These are phyloP conservation scores for Leptocoma aspasia DNA, from an alignment of 2,113 vertebrate genomes.

Conservation along the genomic window DNA sequence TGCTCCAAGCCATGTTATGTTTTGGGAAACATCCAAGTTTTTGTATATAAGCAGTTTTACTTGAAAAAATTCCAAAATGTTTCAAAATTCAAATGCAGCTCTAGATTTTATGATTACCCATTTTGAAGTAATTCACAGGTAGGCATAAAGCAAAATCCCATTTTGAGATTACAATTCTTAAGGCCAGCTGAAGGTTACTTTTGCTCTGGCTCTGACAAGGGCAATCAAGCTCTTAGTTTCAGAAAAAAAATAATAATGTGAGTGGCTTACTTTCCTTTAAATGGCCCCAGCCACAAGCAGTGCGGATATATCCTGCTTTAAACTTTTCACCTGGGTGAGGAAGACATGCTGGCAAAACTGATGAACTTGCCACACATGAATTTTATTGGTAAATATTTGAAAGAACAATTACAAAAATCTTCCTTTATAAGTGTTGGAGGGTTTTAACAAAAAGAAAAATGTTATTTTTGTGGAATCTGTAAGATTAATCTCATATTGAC, in stretches of 20 bases:
- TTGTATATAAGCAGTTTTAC: background rate
- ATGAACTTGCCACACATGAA: slow-evolving; percentile 60
- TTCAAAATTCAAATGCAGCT: background rate
- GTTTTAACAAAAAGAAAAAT: background rate
- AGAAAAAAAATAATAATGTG: background rate
- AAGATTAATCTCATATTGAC: background rate
- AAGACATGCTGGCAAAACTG: slow-evolving; percentile 80
- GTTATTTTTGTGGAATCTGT: background rate
- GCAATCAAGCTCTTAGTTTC: background rate
- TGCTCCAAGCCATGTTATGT: background rate
- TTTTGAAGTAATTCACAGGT: background rate
- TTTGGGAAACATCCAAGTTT: background rate
- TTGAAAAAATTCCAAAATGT: background rate
- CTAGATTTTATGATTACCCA: background rate
- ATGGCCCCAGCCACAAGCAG: slow-evolving; percentile 83
- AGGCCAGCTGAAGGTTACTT: background rate
- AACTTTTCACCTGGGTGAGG: slow-evolving; percentile 77
- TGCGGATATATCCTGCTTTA: slow-evolving; percentile 74
- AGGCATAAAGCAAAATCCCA: background rate
- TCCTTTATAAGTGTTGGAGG: background rate
- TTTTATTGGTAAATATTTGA: background rate
- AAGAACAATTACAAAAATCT: background rate
- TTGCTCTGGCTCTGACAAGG: background rate
- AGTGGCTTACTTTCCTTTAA: slow-evolving; percentile 76
- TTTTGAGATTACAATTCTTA: background rate